These are phyloP conservation scores for Caenorhabditis latens DNA, from an alignment of 1,140 invertebrate species.

Conservation along the genomic window DNA sequence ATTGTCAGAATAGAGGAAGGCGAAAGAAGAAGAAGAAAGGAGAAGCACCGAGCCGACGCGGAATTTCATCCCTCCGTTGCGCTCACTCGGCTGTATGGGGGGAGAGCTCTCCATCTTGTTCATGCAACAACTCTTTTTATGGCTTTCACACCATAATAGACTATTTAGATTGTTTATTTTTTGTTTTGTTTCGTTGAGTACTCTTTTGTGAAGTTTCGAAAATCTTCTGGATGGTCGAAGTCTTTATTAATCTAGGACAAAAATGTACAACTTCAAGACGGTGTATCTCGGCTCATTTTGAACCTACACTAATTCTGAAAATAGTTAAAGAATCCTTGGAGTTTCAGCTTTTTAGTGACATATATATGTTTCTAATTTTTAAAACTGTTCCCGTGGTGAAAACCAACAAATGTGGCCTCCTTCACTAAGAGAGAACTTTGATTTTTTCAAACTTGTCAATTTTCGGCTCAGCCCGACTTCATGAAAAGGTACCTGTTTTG, in stretches of 20 bases:
- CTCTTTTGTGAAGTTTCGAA: neutral
- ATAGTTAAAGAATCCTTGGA: neutral
- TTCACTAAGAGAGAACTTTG: too few species aligned
- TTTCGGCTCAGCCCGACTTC: too few species aligned
- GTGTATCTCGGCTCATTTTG: too few species aligned
- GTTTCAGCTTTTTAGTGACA: neutral
- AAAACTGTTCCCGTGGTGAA: too few species aligned
- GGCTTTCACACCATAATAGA: slow-evolving; percentile 11
- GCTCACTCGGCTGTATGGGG: slow-evolving; percentile 20
- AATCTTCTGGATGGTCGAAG: too few species aligned
- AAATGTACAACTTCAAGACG: too few species aligned
- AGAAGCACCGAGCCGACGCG: slow-evolving; percentile 45
- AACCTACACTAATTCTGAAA: too few species aligned
- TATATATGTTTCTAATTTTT: too few species aligned
- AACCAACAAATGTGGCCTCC: too few species aligned
- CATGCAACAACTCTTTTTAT: slow-evolving; percentile 5
- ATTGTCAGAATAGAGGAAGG: slow-evolving; percentile 31
- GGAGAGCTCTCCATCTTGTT: slow-evolving; percentile 8
- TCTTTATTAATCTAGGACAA: too few species aligned
- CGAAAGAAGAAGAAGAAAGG: neutral
- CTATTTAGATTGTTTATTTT: neutral
- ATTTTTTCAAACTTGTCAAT: too few species aligned
- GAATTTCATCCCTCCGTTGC: slow-evolving; percentile 15
- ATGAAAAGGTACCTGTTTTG: too few species aligned
- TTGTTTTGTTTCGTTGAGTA: neutral